phyloP scores from a whole-genome alignment of 2,797 vertebrate genomes.

The Pipistrellus pipistrellus region DNA sequence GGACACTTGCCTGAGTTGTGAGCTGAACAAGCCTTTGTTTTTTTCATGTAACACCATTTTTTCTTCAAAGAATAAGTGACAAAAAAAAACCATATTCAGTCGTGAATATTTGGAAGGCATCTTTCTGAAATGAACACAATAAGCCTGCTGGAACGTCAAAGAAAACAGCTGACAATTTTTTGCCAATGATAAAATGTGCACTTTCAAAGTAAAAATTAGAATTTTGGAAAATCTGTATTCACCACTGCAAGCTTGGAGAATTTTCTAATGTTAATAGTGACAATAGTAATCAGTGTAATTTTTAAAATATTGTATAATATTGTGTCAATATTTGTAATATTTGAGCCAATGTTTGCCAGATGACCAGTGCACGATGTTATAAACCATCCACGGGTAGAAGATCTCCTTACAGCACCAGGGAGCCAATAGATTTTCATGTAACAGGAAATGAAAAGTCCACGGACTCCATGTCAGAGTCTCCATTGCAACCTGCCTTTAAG shows the following conservation, averaged over 20 bases:
- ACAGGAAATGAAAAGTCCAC: neutral
- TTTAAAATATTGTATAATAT: neutral
- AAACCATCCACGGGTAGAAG: too few species aligned
- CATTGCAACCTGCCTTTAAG: accelerated
- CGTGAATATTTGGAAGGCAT: neutral
- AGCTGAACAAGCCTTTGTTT: neutral
- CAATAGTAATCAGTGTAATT: neutral
- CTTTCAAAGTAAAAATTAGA: neutral
- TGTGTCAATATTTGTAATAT: neutral
- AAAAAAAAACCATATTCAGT: neutral
- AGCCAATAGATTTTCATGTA: neutral
- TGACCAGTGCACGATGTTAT: accelerated
- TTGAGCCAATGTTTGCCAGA: neutral
- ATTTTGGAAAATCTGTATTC: neutral
- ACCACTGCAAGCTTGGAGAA: neutral
- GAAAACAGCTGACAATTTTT: neutral
- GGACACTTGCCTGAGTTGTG: neutral
- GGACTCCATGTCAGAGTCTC: accelerated
- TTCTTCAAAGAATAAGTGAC: neutral
- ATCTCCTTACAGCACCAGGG: neutral
- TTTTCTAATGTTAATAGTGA: neutral
- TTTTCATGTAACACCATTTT: neutral
- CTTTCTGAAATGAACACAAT: neutral
- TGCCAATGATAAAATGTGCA: neutral
- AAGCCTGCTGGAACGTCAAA: neutral